Evolutionary conservation across 1,140 invertebrate genomes (phyloP).

Genomic region (Conus ventricosus): DNA sequence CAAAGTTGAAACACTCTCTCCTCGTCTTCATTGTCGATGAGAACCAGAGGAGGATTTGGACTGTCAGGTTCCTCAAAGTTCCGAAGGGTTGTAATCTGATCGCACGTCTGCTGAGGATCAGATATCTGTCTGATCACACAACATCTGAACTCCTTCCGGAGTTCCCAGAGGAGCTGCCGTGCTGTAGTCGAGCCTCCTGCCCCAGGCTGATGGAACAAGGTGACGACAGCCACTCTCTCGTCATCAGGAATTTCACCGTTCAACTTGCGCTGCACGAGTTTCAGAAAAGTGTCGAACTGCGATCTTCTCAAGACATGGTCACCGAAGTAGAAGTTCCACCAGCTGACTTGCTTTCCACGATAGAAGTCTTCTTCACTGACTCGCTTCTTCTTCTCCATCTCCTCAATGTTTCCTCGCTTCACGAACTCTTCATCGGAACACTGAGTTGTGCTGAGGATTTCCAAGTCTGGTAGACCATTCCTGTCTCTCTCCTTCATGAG

Average conservation of each 20-base stretch:
- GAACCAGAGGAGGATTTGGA: conserved; percentile 49
- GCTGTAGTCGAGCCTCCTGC: conserved; percentile 56
- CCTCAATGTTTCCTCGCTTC: conserved; percentile 7
- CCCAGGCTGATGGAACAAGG: conserved; percentile 53
- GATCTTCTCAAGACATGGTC: conserved; percentile 50
- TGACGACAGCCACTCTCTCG: conserved; percentile 41
- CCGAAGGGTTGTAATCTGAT: conserved; percentile 49
- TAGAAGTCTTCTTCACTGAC: conserved; percentile 47
- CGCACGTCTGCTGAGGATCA: conserved; percentile 42
- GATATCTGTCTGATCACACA: conserved; percentile 51
- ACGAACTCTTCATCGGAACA: conserved; percentile 40
- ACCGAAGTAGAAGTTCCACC: conserved; percentile 56
- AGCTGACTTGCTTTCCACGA: conserved; percentile 47
- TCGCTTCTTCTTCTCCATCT: conserved; percentile 28
- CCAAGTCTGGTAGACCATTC: conserved; percentile 42
- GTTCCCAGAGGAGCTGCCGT: conserved; percentile 53
- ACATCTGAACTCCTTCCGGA: conserved; percentile 47
- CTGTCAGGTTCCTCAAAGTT: conserved; percentile 41
- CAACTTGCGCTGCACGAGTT: conserved; percentile 42
- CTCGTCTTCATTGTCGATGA: conserved; percentile 59
- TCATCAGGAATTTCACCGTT: conserved; percentile 44
- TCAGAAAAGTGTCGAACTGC: conserved; percentile 34
- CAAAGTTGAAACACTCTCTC: conserved; percentile 49
- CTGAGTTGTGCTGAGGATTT: conserved; percentile 45
- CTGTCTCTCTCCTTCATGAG: conserved; percentile 39